A percentile compares a stretch with the other conserved stretches of the same genome.
These are phyloP conservation scores for Bhutanitis thaidina DNA, from an alignment of 2,888 invertebrate genomes.

Conservation along the genomic window DNA sequence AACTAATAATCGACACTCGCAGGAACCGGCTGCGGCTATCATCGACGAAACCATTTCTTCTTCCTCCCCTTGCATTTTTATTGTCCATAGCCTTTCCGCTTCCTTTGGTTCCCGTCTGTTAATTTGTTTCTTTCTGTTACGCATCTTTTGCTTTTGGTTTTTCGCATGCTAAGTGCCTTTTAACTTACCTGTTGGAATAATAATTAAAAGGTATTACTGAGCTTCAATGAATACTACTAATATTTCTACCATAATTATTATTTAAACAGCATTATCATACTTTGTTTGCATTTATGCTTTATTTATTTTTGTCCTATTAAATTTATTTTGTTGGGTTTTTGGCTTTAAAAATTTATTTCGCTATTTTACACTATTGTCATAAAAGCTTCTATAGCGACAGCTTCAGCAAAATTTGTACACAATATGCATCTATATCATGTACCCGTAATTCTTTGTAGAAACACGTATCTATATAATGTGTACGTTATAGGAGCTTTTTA, in stretches of 20 bases:
- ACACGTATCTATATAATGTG: neutral
- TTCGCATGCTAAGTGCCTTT: conserved; percentile 52
- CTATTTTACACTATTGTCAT: conserved; percentile 25
- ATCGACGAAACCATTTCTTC: conserved; percentile 64
- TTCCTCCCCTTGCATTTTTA: conserved; percentile 54
- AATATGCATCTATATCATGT: conserved; percentile 6
- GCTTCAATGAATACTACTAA: conserved; percentile 16
- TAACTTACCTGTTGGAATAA: conserved; percentile 48
- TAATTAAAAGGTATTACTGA: conserved; percentile 19
- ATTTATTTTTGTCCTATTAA: conserved; percentile 26
- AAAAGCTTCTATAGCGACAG: conserved; percentile 61
- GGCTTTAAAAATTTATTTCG: conserved; percentile 30
- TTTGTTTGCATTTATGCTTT: conserved; percentile 22
- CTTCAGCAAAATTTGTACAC: conserved; percentile 30
- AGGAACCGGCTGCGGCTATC: conserved; percentile 77
- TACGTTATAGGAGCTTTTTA: conserved; percentile 48
- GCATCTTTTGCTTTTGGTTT: conserved; percentile 41
- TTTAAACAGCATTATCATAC: conserved; percentile 31
- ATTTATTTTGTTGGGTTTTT: conserved; percentile 26
- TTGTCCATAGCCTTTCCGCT: conserved; percentile 37
- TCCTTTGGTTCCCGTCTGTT: conserved; percentile 58
- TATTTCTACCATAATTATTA: conserved; percentile 25
- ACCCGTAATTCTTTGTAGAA: neutral
- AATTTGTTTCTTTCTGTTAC: conserved; percentile 47
- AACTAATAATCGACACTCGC: conserved; percentile 43